Evolutionary conservation across 30 jellyfish, hydroid and myxozoan species (phyloP), one percentile per base, ranked within the genome.

Genomic region (Aurelia aurita): DNA sequence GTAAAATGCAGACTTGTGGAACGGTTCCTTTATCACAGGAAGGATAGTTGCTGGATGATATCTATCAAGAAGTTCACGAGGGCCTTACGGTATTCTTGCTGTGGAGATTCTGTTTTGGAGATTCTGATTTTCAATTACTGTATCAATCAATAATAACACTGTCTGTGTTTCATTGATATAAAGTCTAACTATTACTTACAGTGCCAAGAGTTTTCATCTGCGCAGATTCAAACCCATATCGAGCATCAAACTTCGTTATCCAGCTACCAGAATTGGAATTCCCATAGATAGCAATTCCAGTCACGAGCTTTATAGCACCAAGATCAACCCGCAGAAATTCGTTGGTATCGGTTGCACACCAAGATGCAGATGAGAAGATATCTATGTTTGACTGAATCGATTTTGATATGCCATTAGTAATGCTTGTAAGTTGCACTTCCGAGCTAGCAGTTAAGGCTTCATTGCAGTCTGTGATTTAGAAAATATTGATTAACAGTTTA

Each of bases 321-420:
- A 77, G 69, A 23, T 77, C 79, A 25, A 77, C 45, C 45, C 88
- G 78, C 32, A 77, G 54, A 28, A 45, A 18, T 23, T 77, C 79
- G 29, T 22, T 22, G 23, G 23, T 43, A 3, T 23, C 45, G 10
- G 53, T n/a, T 10, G 72, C 66, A 53, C 85, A 72, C 85, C 85
- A 72, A 22, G 54, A 53, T 2, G 6, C 18, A 51, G 22, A 15
- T 31, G 85, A 72, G 59, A 44, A 72, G 29, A 72, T 72, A 23
- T 72, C 85, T 19, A 72, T 31, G 39, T 25, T 16, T 23, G 85
- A 53, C 2, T 20, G 29, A 19, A 51, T 46, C 0, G 26, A 1
- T 15, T 20, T 13, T 15, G 32, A 19, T 8, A 51, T 19, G 35
- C 58, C 58, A 22, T 72, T 72, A 2, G 2, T 27, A 1, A 72